Percentiles rank a stretch among this genome's conserved stretches.
phyloP scores from a whole-genome alignment of 2,113 vertebrate genomes.

The Diphyllodes magnificus region DNA sequence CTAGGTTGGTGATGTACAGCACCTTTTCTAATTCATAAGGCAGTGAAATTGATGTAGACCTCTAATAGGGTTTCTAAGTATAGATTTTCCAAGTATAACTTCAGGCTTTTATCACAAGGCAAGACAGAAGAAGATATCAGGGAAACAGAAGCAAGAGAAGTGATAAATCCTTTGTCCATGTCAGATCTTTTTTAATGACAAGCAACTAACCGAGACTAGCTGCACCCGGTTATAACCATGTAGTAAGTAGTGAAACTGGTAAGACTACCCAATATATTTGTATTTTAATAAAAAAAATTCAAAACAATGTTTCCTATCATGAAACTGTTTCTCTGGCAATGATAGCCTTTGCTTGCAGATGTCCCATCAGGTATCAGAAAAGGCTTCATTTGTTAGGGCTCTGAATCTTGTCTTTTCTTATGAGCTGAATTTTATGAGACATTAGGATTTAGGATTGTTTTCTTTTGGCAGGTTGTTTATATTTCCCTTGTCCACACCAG shows the following conservation, averaged over 20 bases:
- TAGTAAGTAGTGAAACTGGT: neutral
- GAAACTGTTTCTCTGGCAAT: neutral
- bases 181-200: neutral
- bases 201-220: neutral
- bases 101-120: neutral
- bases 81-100: slow-evolving; percentile 18
- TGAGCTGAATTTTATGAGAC: neutral
- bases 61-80: slow-evolving; percentile 24
- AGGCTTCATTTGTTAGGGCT: neutral
- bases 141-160: neutral
- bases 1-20: neutral
- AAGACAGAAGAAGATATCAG: neutral
- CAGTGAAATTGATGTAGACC: neutral
- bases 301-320: neutral
- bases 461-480: neutral
- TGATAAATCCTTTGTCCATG: neutral
- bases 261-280: neutral
- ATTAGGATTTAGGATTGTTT: neutral
- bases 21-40: neutral
- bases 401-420: neutral
- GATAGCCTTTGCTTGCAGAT: neutral
- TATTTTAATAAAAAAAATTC: neutral
- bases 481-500: neutral
- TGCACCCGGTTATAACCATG: neutral
- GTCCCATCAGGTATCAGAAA: neutral